A percentile compares a stretch with the other conserved stretches of the same genome.
Evolutionary conservation across 2,797 vertebrate genomes (phyloP).

Genomic region (Apodemus agrarius): DNA sequence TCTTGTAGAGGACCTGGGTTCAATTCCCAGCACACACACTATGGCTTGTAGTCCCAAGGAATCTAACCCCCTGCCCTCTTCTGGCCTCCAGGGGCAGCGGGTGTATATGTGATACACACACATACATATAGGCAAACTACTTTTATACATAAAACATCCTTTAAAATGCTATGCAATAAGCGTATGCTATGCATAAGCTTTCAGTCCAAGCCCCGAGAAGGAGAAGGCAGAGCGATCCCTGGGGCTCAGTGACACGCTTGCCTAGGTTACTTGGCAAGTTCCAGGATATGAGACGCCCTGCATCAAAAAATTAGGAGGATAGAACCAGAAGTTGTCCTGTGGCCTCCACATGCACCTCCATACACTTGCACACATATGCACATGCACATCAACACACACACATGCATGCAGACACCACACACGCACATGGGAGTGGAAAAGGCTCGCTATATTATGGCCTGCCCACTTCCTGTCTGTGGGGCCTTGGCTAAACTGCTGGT

Average conservation of each 20-base stretch:
- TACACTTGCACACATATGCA: background rate
- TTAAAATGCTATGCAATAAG: background rate
- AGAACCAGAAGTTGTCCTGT: background rate
- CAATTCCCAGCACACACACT: background rate
- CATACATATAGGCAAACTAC: background rate
- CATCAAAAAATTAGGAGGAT: background rate
- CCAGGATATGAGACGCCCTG: background rate
- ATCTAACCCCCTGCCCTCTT: background rate
- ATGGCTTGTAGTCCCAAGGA: background rate
- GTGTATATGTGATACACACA: background rate
- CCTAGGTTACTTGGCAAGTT: background rate
- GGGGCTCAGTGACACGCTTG: background rate
- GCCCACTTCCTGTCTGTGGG: background rate
- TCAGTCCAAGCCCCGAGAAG: background rate
- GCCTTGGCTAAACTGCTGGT: background rate
- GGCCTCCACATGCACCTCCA: background rate
- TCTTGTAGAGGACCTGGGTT: background rate
- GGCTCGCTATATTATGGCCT: background rate
- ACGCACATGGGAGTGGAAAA: background rate
- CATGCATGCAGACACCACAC: background rate
- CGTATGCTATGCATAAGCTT: background rate
- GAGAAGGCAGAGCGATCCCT: background rate
- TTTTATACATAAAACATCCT: background rate
- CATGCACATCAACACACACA: no score
- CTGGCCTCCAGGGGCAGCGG: background rate